Percentiles rank a stretch among this genome's conserved stretches.
Conservation (phyloP, 1,140 invertebrate species). For the Drosophila littoralis region DNA sequence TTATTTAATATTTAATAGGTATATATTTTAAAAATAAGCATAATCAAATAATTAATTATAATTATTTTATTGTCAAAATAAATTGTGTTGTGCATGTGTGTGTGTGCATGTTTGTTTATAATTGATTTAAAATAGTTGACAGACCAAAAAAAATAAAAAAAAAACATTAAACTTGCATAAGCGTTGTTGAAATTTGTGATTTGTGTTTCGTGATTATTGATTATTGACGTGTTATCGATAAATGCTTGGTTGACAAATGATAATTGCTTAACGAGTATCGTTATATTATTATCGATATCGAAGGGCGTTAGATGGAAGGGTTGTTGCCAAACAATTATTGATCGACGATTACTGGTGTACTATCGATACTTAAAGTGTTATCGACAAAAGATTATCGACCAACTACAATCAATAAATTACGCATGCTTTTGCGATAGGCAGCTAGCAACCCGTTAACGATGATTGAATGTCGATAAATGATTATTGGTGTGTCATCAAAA, state of each 20-base stretch:
- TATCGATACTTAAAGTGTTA: no score
- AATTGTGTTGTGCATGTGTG: neutral
- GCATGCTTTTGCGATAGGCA: neutral
- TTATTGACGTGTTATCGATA: neutral
- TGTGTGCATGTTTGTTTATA: neutral
- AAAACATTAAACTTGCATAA: neutral
- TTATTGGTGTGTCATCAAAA: neutral
- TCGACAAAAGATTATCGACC: neutral
- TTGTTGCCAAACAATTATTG: neutral
- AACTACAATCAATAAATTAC: neutral
- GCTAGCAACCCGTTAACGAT: neutral
- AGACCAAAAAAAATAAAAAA: neutral
- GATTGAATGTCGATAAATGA: neutral
- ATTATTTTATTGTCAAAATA: conserved; percentile 7
- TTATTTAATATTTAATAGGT: neutral
- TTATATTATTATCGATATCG: neutral
- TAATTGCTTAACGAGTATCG: neutral
- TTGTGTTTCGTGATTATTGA: neutral
- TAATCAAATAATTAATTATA: conserved; percentile 16
- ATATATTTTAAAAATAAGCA: neutral
- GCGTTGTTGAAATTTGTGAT: neutral
- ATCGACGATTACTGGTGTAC: no score
- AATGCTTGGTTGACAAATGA: no score
- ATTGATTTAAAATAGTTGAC: neutral
- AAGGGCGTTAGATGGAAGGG: neutral